phyloP scores from a whole-genome alignment of 2,113 vertebrate genomes.

The Ptilonorhynchus violaceus region DNA sequence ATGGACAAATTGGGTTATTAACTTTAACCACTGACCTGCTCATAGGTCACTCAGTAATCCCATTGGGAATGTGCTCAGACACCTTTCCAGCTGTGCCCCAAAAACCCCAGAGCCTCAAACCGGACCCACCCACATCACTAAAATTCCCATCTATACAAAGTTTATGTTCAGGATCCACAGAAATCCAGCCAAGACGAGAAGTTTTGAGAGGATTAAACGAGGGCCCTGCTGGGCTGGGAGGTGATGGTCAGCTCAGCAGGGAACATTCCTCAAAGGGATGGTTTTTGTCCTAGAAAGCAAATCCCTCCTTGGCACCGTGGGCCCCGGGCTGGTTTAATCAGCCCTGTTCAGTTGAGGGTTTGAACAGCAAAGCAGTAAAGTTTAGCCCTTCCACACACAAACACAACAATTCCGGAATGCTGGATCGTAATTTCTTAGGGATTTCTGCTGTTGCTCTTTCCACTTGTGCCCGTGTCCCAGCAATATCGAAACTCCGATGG shows the following conservation, averaged over 20 bases:
- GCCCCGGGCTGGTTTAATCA: neutral
- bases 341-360: neutral
- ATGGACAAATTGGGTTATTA: neutral
- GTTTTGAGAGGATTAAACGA: neutral
- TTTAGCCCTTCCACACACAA: neutral
- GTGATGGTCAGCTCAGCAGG: neutral
- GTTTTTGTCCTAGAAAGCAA: neutral
- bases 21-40: neutral
- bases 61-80: neutral
- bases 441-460: neutral
- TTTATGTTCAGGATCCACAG: fast-evolving
- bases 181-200: neutral
- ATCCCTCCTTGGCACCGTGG: neutral
- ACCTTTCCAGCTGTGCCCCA: neutral
- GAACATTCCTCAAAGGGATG: neutral
- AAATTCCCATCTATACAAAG: neutral
- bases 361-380: neutral
- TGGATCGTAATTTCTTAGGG: neutral
- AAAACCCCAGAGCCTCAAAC: neutral
- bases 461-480: neutral
- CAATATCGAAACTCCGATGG: neutral
- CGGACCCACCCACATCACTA: fast-evolving
- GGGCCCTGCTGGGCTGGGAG: neutral
- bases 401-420: neutral
- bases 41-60: neutral